These are phyloP conservation scores for Sisyra terminalis DNA, from an alignment of 2,888 invertebrate species.

Conservation along the genomic window DNA sequence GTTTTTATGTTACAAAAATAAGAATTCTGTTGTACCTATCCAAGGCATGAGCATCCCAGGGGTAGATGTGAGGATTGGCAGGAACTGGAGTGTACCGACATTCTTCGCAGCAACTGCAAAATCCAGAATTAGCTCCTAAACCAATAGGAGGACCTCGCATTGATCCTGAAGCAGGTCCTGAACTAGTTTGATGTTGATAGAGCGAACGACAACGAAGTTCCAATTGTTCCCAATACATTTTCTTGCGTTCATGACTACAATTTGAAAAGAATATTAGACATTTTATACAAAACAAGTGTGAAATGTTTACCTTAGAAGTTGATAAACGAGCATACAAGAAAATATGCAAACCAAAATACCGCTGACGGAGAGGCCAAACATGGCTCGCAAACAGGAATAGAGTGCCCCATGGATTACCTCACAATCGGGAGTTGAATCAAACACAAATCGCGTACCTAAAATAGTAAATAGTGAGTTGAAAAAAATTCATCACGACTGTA, in stretches of 20 bases:
- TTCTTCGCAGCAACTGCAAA: constrained; percentile 56
- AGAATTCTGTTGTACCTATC: constrained; percentile 23
- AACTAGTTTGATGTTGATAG: constrained; percentile 38
- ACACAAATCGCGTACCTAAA: constrained; percentile 58
- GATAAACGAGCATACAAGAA: constrained; percentile 84
- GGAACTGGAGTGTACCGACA: constrained; percentile 40
- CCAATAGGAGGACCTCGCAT: constrained; percentile 28
- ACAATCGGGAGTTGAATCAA: constrained; percentile 74
- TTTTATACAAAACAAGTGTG: constrained; percentile 1
- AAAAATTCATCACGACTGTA: background rate
- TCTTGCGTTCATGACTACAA: constrained; percentile 74
- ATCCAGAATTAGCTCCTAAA: constrained; percentile 24
- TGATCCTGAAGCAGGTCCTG: constrained; percentile 23
- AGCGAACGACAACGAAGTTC: constrained; percentile 69
- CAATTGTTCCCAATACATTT: constrained; percentile 89
- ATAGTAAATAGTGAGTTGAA: constrained; percentile 8
- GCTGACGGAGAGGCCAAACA: constrained; percentile 81
- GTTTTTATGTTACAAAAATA: no score
- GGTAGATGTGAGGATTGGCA: constrained; percentile 34
- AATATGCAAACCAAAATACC: constrained; percentile 84
- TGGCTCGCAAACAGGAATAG: constrained; percentile 73
- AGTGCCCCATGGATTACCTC: constrained; percentile 82
- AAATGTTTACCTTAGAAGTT: constrained; percentile 49
- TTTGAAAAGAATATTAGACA: constrained; percentile 2
- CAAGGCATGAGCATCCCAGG: constrained; percentile 34